Evolutionary conservation across 2,113 vertebrate species (phyloP), one percentile per base, ranked within the genome.

Genomic region (Microcebus ravelobensis): DNA sequence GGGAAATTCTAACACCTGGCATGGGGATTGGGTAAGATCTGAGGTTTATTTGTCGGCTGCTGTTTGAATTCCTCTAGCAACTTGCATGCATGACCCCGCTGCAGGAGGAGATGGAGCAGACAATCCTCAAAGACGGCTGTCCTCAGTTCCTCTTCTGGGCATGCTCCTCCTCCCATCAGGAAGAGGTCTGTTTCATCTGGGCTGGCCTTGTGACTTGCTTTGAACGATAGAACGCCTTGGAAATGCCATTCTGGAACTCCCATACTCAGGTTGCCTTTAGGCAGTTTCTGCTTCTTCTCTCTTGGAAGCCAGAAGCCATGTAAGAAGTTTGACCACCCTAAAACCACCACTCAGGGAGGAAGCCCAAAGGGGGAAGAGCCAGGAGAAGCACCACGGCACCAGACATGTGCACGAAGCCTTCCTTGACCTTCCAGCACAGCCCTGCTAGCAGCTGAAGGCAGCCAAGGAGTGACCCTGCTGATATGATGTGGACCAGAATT

Each of bases 51-150:
- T 90, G 50, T 29, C 2, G 5, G 48, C 74, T 76, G 68, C 3
- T 95, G 45, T 63, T 95, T 23, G 11, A 55, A 50, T 55, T 42
- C 39, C 65, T 63, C 63, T 2, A 52, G 87, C 45, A 52, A 34
- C 29, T 65, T 12, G 6, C 36, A 23, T 4, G 17, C 2, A 34
- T 27, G 27, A 15, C 52, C 11, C 2, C 0, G 8, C 3, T n/a
- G 63, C 2, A 12, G 3, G 31, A 59, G 31, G 55, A 57, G 48
- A 67, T 0, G 11, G 21, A 71, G 73, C 8, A 27, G 25, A 45
- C 8, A 29, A 4, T 79, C 34, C 61, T 93, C 39, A 31, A 9
- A 91, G 20, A n/a, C 23, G 52, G 59, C 6, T 23, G 11, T 29
- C 14, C 29, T 18, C 36, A 10, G 18, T 52, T 31, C 42, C 25